These are phyloP conservation scores for Lordiphosa fenestrarum DNA, from an alignment of 2,888 invertebrate genomes.

Conservation along the genomic window DNA sequence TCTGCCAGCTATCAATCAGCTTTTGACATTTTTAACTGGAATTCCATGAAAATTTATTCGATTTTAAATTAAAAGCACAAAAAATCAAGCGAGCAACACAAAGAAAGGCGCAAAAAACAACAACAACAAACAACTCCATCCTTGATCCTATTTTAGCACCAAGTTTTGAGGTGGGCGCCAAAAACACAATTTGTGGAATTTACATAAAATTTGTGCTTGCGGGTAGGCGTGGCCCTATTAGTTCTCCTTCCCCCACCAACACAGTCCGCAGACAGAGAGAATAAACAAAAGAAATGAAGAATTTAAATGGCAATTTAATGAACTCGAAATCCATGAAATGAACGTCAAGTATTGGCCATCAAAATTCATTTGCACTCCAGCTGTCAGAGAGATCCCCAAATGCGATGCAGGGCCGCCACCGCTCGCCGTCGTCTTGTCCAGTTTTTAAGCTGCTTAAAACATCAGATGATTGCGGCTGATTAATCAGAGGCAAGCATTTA, in stretches of 20 bases:
- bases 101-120: neutral
- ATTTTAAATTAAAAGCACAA: conserved; percentile 67
- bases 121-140: conserved; percentile 23
- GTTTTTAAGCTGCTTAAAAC: conserved; percentile 72
- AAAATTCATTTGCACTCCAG: conserved; percentile 70
- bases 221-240: conserved; percentile 47
- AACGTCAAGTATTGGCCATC: conserved; percentile 65
- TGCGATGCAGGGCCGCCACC: conserved; percentile 3
- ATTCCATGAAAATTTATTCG: conserved; percentile 75
- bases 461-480: conserved; percentile 75
- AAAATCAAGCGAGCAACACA: conserved; percentile 8
- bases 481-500: conserved; percentile 74
- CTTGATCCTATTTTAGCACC: conserved; percentile 43
- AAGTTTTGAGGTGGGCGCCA: conserved; percentile 42
- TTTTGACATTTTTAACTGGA: conserved; percentile 77
- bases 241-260: conserved; percentile 7
- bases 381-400: conserved; percentile 38
- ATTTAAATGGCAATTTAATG: conserved; percentile 73
- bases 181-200: conserved; percentile 64
- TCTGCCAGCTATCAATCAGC: conserved; percentile 75
- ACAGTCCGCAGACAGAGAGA: conserved; percentile 19
- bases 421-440: conserved; percentile 22
- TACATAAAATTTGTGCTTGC: conserved; percentile 62
- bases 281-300: conserved; percentile 62
- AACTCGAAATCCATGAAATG: conserved; percentile 73